Evolutionary conservation across 2,888 invertebrate genomes (phyloP).

Genomic region (Polyploca ridens): DNA sequence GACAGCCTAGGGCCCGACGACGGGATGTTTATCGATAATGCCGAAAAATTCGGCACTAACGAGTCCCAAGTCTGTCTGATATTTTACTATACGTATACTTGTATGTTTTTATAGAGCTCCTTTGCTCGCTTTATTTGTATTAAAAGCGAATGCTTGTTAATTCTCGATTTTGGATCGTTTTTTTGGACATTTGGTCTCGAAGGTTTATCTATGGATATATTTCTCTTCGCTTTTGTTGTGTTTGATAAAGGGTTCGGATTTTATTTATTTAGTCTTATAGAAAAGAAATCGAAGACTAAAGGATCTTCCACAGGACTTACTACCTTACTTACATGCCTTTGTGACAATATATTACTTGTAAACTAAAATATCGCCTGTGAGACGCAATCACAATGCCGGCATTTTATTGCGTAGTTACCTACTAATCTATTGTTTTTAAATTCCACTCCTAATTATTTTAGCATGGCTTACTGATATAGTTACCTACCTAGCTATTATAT

Average conservation of each 20-base stretch:
- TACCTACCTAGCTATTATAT: background rate
- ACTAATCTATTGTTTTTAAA: background rate
- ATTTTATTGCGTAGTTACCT: background rate
- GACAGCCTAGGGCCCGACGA: constrained; percentile 68
- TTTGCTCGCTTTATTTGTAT: constrained; percentile 11
- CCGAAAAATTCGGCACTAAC: constrained; percentile 47
- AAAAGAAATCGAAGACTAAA: background rate
- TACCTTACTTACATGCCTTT: background rate
- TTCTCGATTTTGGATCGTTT: background rate
- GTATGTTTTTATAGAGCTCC: constrained; percentile 17
- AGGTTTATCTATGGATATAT: background rate
- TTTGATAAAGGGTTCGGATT: background rate
- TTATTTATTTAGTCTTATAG: background rate
- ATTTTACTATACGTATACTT: constrained; percentile 24
- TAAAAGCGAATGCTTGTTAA: constrained; percentile 2
- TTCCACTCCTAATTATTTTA: background rate
- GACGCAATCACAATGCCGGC: background rate
- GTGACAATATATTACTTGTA: background rate
- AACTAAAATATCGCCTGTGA: background rate
- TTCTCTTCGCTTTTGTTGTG: background rate
- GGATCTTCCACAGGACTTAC: background rate
- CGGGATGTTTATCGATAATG: constrained; percentile 59
- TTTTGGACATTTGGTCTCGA: constrained; percentile 17
- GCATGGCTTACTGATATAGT: background rate
- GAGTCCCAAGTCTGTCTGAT: constrained; percentile 42